Evolutionary conservation across 2,797 vertebrate genomes (phyloP), one percentile per base, ranked within the genome.

Genomic region (Gobio occitaniae): DNA sequence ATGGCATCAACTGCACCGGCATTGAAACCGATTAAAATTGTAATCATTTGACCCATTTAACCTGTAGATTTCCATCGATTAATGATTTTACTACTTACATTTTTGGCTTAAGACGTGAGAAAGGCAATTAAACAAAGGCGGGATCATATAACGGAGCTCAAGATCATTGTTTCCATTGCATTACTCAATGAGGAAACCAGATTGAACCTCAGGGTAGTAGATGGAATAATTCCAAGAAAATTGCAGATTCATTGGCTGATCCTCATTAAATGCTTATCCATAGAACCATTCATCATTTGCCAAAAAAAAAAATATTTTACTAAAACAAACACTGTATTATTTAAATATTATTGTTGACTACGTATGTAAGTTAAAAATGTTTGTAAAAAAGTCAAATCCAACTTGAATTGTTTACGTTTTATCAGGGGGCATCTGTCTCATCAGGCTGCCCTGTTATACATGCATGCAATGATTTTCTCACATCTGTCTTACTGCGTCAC

Each of bases 21-120:
- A 15, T 12, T 78, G 15, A 78, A 29, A n/a, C 38, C 44, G 54
- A 63, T 63, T 50, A 0, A 36, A 11, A 75, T 16, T 44, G 4
- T 17, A 32, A 65, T 52, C 19, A 63, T 71, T 66, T 76, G 21
- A 66, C 32, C 17, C 21, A 66, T 83, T 75, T 38, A 52, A 66
- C 59, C 19, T 50, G 44, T 50, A 63, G 19, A 66, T 13, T 38
- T 15, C 9, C 10, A 65, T 38, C 2, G 19, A 50, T 63, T 82
- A 12, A 59, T 82, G 25, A 38, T 50, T 38, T 7, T 17, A 48
- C 8, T 16, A 6, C 4, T 61, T 2, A 48, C 12, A 32, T 19
- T 21, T 5, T 48, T 47, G 11, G 12, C 3, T 61, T 48, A 47
- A 19, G 36, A 12, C 11, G 5, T 16, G 12, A 12, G 11, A 48